Evolutionary conservation across 2,888 invertebrate species (phyloP).

Genomic region (Acheta domesticus): DNA sequence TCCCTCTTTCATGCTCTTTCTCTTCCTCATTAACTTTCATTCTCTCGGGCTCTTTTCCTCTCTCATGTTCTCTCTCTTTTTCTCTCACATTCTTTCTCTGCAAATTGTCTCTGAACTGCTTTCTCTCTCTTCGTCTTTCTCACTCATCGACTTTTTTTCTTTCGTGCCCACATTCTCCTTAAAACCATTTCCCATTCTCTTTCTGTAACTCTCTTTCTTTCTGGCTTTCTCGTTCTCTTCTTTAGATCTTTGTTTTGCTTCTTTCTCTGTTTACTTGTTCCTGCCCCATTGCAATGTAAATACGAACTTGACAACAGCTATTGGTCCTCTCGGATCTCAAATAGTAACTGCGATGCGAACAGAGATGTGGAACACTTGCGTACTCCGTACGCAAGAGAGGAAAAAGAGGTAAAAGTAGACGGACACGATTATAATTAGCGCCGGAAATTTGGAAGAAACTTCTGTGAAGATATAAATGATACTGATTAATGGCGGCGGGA

Average conservation of each 20-base stretch:
- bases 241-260: background rate
- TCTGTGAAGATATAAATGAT: too few relatives aligned
- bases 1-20: background rate
- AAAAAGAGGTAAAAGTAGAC: too few relatives aligned
- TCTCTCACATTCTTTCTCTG: background rate
- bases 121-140: background rate
- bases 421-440: too few relatives aligned
- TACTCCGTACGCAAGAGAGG: too few relatives aligned
- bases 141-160: background rate
- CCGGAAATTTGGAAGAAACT: too few relatives aligned
- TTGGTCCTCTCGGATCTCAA: too few relatives aligned
- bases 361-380: too few relatives aligned
- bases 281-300: background rate
- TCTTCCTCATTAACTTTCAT: background rate
- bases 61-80: background rate
- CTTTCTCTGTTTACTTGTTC: background rate
- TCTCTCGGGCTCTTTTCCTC: background rate
- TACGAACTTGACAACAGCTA: too few relatives aligned
- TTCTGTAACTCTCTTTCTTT: background rate
- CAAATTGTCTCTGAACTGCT: background rate
- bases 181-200: background rate
- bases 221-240: background rate
- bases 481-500: too few relatives aligned
- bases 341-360: too few relatives aligned
- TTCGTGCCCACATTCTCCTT: background rate